Percentiles rank a stretch among this genome's conserved stretches.
These are phyloP conservation scores for Furcula furcula DNA, from an alignment of 2,888 invertebrate genomes.

Conservation along the genomic window DNA sequence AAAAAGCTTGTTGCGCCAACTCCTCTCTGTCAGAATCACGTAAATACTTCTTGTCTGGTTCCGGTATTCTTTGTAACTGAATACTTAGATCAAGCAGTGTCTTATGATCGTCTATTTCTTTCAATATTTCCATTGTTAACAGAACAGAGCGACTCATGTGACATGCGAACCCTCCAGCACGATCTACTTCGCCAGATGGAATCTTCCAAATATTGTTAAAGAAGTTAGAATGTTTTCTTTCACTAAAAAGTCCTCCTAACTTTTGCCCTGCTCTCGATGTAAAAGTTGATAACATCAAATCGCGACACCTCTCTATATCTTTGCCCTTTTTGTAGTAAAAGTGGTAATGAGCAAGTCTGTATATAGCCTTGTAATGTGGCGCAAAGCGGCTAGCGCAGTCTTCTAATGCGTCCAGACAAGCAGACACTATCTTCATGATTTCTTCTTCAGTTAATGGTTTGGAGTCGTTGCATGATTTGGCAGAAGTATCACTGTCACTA, in stretches of 20 bases:
- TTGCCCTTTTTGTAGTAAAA: conserved; percentile 86
- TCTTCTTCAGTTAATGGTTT: conserved; percentile 75
- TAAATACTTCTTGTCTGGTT: conserved; percentile 93
- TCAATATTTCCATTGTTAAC: conserved; percentile 90
- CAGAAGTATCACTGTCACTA: conserved; percentile 78
- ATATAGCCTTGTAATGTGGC: conserved; percentile 96
- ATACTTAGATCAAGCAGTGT: conserved; percentile 90
- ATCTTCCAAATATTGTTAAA: conserved; percentile 97
- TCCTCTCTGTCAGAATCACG: conserved; percentile 92
- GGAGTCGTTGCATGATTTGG: conserved; percentile 58
- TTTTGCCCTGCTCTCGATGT: conserved; percentile 84
- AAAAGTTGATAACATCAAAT: conserved; percentile 86
- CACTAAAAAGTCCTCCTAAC: conserved; percentile 91
- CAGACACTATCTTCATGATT: conserved; percentile 82
- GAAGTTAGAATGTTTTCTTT: conserved; percentile 92
- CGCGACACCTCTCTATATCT: conserved; percentile 86
- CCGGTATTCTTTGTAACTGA: conserved; percentile 90
- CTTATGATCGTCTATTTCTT: conserved; percentile 89
- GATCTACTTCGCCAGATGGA: conserved; percentile 93
- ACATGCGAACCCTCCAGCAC: conserved; percentile 94
- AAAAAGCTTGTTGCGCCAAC: conserved; percentile 89
- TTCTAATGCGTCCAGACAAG: conserved; percentile 89
- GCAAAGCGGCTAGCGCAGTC: conserved; percentile 93
- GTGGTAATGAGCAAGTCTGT: conserved; percentile 92
- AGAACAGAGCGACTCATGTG: conserved; percentile 94